Evolutionary conservation across 2,113 vertebrate genomes (phyloP), one percentile per base, ranked within the genome.

Genomic region (Vidua chalybeata): DNA sequence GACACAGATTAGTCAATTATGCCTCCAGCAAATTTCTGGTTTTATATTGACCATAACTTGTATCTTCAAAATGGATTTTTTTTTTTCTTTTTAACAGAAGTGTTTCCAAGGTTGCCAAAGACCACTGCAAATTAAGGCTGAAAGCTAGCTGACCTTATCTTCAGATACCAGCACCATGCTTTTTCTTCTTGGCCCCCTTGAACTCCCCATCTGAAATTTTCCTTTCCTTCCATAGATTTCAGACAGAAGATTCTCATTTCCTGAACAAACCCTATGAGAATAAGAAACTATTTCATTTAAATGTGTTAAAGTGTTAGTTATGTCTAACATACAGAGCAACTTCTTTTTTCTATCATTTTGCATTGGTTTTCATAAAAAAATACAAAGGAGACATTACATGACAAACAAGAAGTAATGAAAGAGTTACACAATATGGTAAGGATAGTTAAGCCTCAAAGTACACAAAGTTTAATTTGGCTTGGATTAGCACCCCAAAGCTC

Each of bases 391-490:
- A 49, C 37, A 59, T 58, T 75, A 85, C 13, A 55, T 6, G 30
- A 67, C 35, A 96, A 83, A 89, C 9, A 83, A 59, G 28, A 93
- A 84, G 75, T 66, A 79, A 11, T 63, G 67, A 83, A 91, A 87
- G 58, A 82, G 63, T 94, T 94, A 80, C 45, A 85, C 43, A 78
- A 35, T 52, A 23, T 67, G 26, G 33, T 67, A 77, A 39, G 59
- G 45, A 74, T 45, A 67, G 72, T 71, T 78, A 79, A 92, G 41
- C 41, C 61, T 81, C 56, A 64, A 68, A 97, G 54, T 58, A 85
- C 69, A 52, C 75, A 84, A 76, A 93, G 46, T 76, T 95, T 92
- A 86, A 95, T 95, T 96, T 95, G 90, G 79, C 64, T 90, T 92
- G 89, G 79, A 84, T 92, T 92, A 93, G 20, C 56, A 92, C 84